A percentile compares a stretch with the other conserved stretches of the same genome.
These are phyloP conservation scores for Agrypnia vestita DNA, from an alignment of 1,140 invertebrate genomes.

Conservation along the genomic window DNA sequence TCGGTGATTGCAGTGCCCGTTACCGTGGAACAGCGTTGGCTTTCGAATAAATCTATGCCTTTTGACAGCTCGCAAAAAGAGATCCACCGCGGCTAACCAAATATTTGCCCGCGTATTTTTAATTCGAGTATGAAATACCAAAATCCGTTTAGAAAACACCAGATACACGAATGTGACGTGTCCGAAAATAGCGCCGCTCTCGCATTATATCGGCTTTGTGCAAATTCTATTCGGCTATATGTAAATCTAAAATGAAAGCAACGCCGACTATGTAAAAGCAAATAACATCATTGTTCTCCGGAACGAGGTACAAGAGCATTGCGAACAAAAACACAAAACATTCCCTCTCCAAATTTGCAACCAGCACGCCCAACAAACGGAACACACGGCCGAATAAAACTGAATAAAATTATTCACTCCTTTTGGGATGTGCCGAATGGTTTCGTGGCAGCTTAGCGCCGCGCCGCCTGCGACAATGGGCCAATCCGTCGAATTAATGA, in stretches of 20 bases:
- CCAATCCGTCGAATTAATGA: constrained; percentile 19
- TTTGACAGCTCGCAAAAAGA: no score
- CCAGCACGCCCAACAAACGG: constrained; percentile 4
- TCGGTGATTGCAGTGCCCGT: no score
- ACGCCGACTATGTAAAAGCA: constrained; percentile 29
- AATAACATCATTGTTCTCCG: constrained; percentile 37
- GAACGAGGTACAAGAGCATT: constrained; percentile 26
- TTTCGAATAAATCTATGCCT: no score
- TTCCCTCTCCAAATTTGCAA: constrained; percentile 29
- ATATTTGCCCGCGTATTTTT: no score
- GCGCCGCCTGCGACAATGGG: background rate
- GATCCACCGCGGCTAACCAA: no score
- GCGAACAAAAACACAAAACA: constrained; percentile 26
- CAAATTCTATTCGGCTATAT: constrained; percentile 33
- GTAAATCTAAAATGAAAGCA: constrained; percentile 41
- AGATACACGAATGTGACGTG: background rate
- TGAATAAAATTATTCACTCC: constrained; percentile 26
- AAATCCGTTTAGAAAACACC: background rate
- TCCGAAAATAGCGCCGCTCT: constrained; percentile 3
- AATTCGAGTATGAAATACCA: background rate
- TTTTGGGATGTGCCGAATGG: background rate
- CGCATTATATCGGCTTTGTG: constrained; percentile 26
- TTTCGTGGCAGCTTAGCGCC: constrained; percentile 8
- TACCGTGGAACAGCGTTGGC: no score
- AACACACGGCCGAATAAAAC: constrained; percentile 4